Conservation (phyloP, 2,797 vertebrate genomes). For the Jordanella pulchra region DNA sequence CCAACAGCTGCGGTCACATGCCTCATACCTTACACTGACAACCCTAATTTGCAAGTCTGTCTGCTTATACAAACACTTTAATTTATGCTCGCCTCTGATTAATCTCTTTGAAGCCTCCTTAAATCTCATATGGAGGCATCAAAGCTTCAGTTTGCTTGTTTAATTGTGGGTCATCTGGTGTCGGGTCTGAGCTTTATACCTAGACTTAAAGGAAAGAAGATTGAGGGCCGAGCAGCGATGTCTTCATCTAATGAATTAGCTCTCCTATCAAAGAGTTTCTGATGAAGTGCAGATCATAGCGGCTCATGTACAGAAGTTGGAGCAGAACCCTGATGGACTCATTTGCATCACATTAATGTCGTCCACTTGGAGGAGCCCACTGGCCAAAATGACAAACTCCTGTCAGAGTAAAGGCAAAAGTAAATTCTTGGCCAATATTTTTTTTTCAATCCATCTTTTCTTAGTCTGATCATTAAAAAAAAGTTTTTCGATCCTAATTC, state of each 20-base stretch:
- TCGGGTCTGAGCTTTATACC: conserved; percentile 4
- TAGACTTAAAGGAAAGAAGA: conserved; percentile 7
- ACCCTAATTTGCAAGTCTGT: conserved; percentile 52
- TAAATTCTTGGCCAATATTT: background rate
- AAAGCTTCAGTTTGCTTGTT: conserved; percentile 26
- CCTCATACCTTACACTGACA: conserved; percentile 57
- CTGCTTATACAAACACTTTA: conserved; percentile 29
- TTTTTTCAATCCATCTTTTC: background rate
- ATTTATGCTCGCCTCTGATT: conserved; percentile 30
- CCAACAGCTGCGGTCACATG: conserved; percentile 43
- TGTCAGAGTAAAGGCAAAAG: background rate
- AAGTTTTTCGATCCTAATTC: conserved; percentile 38
- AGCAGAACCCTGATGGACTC: conserved; percentile 14
- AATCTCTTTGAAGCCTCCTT: conserved; percentile 27
- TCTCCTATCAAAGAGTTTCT: conserved; percentile 15
- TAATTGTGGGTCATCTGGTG: conserved; percentile 21
- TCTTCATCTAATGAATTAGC: conserved; percentile 11
- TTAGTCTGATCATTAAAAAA: conserved; percentile 36
- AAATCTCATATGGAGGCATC: conserved; percentile 10
- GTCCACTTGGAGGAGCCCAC: conserved; percentile 23
- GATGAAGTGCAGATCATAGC: conserved; percentile 10
- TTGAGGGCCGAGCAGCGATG: conserved; percentile 3
- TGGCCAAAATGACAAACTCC: conserved; percentile 2
- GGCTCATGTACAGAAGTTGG: conserved; percentile 1
- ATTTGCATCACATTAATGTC: conserved; percentile 28